phyloP scores from a whole-genome alignment of 2,113 vertebrate species.

The Nesoenas mayeri region DNA sequence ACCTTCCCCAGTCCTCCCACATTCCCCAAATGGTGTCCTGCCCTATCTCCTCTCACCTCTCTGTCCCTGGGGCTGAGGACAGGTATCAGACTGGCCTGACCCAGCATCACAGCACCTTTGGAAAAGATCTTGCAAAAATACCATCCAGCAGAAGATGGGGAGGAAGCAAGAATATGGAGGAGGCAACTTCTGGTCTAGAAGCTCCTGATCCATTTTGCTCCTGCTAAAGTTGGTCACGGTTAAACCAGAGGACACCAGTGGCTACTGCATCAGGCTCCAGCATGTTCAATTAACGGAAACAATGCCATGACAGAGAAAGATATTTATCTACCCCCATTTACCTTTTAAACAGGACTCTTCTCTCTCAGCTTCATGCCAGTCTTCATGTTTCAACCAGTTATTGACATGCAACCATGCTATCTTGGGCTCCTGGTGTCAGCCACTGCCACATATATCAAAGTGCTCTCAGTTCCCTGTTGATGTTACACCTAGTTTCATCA shows the following conservation, averaged over 20 bases:
- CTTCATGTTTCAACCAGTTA: not conserved
- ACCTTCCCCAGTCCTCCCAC: not conserved
- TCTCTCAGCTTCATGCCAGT: not conserved
- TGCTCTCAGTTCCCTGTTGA: not conserved
- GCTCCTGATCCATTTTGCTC: not conserved
- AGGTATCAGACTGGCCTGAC: not conserved
- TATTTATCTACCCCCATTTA: not conserved
- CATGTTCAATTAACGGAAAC: not conserved
- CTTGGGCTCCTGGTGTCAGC: not conserved
- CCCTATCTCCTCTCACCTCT: not conserved
- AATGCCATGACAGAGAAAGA: not conserved
- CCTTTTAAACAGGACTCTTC: not conserved
- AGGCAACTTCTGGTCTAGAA: not conserved
- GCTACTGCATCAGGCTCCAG: not conserved
- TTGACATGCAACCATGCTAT: not conserved
- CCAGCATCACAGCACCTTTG: not conserved
- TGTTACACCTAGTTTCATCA: not conserved
- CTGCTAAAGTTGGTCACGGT: not conserved
- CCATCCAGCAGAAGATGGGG: accelerated
- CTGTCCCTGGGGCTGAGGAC: not conserved
- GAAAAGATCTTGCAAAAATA: not conserved
- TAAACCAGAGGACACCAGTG: not conserved
- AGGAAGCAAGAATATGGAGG: not conserved
- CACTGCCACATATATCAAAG: not conserved
- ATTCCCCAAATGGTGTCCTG: not conserved